Conservation (phyloP, 2,113 vertebrate genomes). For the Pedetes capensis region DNA sequence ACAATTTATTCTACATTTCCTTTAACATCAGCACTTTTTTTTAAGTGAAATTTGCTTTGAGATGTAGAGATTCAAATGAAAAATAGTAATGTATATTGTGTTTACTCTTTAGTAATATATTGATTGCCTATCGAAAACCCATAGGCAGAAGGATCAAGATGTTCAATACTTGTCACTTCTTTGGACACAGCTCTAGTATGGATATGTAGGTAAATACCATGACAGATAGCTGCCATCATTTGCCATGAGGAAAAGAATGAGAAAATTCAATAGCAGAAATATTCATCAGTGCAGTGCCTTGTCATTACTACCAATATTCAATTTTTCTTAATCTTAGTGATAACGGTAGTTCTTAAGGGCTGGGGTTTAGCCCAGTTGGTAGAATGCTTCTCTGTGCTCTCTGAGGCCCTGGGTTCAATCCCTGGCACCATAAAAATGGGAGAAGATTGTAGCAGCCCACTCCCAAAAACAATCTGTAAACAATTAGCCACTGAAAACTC, state of each 20-base stretch:
- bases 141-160: background rate
- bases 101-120: background rate
- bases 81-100: background rate
- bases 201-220: accelerated
- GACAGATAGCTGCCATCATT: background rate
- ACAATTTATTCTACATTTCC: background rate
- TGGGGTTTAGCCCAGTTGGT: too few species aligned
- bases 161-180: background rate
- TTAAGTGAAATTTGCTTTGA: background rate
- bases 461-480: too few species aligned
- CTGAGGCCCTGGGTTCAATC: too few species aligned
- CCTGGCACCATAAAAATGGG: too few species aligned
- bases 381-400: too few species aligned
- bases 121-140: background rate
- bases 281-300: background rate
- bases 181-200: background rate
- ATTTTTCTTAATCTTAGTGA: background rate
- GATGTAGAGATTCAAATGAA: background rate
- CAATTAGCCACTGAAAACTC: too few species aligned
- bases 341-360: background rate
- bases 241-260: accelerated
- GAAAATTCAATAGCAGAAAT: accelerated
- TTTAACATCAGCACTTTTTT: background rate
- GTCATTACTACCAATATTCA: background rate
- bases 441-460: too few species aligned